These are phyloP conservation scores for Adrianichthys oophorus DNA, from an alignment of 2,797 vertebrate genomes.

Conservation along the genomic window DNA sequence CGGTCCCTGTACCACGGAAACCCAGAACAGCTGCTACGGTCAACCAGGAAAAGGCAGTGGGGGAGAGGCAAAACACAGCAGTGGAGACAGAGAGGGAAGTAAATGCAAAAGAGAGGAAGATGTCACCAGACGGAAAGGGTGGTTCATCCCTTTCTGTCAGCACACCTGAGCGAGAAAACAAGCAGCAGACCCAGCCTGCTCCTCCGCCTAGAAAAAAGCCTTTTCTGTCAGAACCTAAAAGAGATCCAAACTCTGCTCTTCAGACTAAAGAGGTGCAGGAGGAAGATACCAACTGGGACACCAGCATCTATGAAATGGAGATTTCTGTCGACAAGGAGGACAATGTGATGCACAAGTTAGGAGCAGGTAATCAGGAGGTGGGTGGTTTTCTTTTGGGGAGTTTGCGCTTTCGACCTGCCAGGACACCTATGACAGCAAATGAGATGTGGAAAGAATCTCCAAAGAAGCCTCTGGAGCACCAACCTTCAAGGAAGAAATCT, in stretches of 20 bases:
- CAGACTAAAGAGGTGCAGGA: slow-evolving; percentile 40
- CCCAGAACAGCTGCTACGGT: slow-evolving; percentile 59
- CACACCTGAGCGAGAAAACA: slow-evolving; percentile 46
- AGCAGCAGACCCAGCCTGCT: slow-evolving; percentile 25
- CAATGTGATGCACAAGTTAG: slow-evolving; percentile 17
- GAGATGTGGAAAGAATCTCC: slow-evolving; percentile 69
- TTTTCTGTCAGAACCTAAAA: slow-evolving; percentile 50
- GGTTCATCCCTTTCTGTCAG: slow-evolving; percentile 66
- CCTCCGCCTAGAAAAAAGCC: slow-evolving; percentile 62
- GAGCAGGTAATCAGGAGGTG: slow-evolving; percentile 3
- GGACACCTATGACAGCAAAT: slow-evolving; percentile 15
- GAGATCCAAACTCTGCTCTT: slow-evolving; percentile 13
- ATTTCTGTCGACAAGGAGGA: slow-evolving; percentile 45
- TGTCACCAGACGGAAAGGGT: slow-evolving; percentile 66
- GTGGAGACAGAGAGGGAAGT: slow-evolving; percentile 53
- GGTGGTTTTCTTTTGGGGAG: slow-evolving; percentile 38
- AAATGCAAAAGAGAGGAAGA: slow-evolving; percentile 54
- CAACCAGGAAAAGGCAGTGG: slow-evolving; percentile 81
- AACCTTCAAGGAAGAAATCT: slow-evolving; percentile 52
- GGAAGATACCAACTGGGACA: slow-evolving; percentile 52
- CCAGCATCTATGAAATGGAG: slow-evolving; percentile 42
- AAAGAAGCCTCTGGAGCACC: slow-evolving; percentile 82
- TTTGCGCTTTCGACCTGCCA: slow-evolving; percentile 62
- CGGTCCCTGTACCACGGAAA: slow-evolving; percentile 80
- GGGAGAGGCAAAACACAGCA: slow-evolving; percentile 27